Evolutionary conservation across 2,888 invertebrate genomes (phyloP).

Genomic region (Galerucella nymphaeae): DNA sequence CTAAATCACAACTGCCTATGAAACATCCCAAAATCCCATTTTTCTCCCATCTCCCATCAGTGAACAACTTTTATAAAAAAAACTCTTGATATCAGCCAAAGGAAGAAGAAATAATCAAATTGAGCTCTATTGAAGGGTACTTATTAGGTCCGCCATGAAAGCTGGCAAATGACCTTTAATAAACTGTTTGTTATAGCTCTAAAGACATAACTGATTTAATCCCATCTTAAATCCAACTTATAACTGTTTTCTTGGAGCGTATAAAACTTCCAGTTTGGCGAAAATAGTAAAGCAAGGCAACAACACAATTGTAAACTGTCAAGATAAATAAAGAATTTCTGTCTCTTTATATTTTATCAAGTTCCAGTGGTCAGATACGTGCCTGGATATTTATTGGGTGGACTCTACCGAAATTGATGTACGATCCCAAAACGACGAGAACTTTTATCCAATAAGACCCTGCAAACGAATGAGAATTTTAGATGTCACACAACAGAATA

Average conservation of each 20-base stretch:
- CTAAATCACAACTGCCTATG: too few relatives aligned
- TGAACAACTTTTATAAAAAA: too few relatives aligned
- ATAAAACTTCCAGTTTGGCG: conserved; percentile 47
- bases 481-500: conserved; percentile 27
- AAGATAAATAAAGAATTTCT: conserved; percentile 45
- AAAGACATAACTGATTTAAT: not conserved
- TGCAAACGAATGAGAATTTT: conserved; percentile 7
- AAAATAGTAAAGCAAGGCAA: conserved; percentile 46
- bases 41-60: too few relatives aligned
- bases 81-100: too few relatives aligned
- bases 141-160: too few relatives aligned
- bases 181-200: too few relatives aligned
- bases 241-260: conserved; percentile 7
- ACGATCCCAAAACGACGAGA: conserved; percentile 13
- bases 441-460: conserved; percentile 28
- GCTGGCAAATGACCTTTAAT: too few relatives aligned
- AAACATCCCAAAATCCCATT: too few relatives aligned
- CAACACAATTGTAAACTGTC: conserved; percentile 43
- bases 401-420: conserved; percentile 33
- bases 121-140: too few relatives aligned
- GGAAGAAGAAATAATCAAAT: too few relatives aligned
- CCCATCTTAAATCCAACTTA: not conserved
- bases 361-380: conserved; percentile 37
- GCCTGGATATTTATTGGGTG: conserved; percentile 35
- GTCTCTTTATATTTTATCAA: conserved; percentile 37